These are phyloP conservation scores for Clamator glandarius DNA, from an alignment of 2,797 vertebrate genomes.

Conservation along the genomic window DNA sequence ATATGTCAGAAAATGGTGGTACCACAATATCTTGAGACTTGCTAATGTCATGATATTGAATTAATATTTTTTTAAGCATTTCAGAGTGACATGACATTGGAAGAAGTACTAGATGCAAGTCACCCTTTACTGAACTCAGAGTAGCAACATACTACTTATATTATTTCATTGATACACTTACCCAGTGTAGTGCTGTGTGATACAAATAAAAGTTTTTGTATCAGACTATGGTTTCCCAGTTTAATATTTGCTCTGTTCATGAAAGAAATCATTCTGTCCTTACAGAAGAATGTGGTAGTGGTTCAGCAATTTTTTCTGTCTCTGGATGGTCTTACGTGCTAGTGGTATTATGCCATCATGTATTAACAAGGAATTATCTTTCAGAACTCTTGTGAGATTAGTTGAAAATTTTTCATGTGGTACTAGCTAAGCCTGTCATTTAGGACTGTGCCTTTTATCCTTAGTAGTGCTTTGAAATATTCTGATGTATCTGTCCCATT, in stretches of 20 bases:
- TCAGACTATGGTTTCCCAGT: background rate
- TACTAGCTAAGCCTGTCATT: background rate
- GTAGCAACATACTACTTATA: background rate
- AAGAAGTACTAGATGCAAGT: background rate
- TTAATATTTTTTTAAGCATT: background rate
- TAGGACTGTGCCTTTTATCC: background rate
- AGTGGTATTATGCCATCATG: background rate
- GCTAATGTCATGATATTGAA: background rate
- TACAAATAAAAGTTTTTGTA: background rate
- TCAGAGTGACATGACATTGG: background rate
- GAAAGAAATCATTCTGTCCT: background rate
- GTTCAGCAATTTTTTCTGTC: background rate
- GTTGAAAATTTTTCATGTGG: background rate
- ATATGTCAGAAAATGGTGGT: background rate
- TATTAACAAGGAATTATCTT: background rate
- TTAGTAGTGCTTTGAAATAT: background rate
- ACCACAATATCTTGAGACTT: background rate
- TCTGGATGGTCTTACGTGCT: background rate
- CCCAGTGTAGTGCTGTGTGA: rapidly evolving
- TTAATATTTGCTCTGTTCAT: background rate
- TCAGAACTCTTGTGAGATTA: background rate
- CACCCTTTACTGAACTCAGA: background rate
- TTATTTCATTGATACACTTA: background rate
- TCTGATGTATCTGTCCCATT: background rate
- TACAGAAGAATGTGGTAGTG: background rate